phyloP scores from a whole-genome alignment of 2,888 invertebrate species.

The Osmoderma eremita region DNA sequence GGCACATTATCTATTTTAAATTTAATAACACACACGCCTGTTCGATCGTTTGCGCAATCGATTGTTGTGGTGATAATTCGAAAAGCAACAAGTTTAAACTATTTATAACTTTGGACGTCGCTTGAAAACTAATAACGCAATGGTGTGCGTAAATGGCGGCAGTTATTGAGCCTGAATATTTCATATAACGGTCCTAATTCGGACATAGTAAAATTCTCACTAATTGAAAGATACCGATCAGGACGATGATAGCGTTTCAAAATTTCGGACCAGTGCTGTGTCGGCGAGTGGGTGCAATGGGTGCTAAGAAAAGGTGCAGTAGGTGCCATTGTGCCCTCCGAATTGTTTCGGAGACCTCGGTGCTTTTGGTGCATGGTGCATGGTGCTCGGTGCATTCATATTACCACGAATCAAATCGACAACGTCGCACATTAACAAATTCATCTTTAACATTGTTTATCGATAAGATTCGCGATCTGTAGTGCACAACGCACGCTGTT shows the following conservation, averaged over 20 bases:
- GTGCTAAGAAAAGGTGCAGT: slow-evolving; percentile 40
- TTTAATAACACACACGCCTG: no score
- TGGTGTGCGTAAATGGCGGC: slow-evolving; percentile 25
- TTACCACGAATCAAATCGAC: slow-evolving; percentile 28
- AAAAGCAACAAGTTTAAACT: no score
- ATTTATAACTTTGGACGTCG: no score
- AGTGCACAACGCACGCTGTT: slow-evolving; percentile 45
- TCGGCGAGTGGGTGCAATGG: slow-evolving; percentile 46
- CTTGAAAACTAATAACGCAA: no score
- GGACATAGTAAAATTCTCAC: background rate
- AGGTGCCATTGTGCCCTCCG: slow-evolving; percentile 43
- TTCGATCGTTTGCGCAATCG: no score
- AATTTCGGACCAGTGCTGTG: slow-evolving; percentile 16
- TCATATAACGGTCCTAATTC: slow-evolving; percentile 47
- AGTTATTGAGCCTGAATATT: slow-evolving; percentile 50
- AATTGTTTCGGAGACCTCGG: slow-evolving; percentile 47
- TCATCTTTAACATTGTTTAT: background rate
- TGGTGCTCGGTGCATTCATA: slow-evolving; percentile 7
- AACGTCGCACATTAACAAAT: slow-evolving; percentile 25
- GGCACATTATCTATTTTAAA: no score
- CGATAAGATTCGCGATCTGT: slow-evolving; percentile 22
- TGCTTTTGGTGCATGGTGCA: slow-evolving; percentile 51
- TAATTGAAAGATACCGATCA: slow-evolving; percentile 1
- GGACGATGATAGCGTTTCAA: background rate
- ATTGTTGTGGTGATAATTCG: no score